These are phyloP conservation scores for Drosophila koepferae DNA, from an alignment of 2,888 invertebrate species.

Conservation along the genomic window DNA sequence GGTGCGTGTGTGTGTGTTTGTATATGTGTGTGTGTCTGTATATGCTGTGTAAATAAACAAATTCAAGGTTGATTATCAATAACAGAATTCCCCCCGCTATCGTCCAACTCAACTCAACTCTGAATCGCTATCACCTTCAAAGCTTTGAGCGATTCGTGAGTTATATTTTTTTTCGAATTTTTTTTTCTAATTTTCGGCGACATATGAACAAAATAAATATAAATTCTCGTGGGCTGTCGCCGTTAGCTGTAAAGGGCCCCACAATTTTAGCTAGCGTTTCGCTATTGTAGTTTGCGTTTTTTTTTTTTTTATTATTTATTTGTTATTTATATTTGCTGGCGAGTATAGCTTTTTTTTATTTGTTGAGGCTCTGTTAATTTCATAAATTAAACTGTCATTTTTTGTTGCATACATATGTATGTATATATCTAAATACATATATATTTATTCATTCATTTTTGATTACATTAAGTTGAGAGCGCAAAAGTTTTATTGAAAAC, in stretches of 20 bases:
- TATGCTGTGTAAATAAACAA: constrained; percentile 55
- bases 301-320: constrained; percentile 54
- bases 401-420: constrained; percentile 12
- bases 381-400: constrained; percentile 70
- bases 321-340: constrained; percentile 54
- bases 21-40: constrained; percentile 16
- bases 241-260: constrained; percentile 65
- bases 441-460: constrained; percentile 25
- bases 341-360: constrained; percentile 12
- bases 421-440: not conserved
- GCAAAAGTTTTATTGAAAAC: constrained; percentile 9
- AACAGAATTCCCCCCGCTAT: constrained; percentile 36
- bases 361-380: constrained; percentile 67
- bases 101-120: constrained; percentile 27
- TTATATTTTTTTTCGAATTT: constrained; percentile 5
- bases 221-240: constrained; percentile 54
- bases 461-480: constrained; percentile 13
- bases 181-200: constrained; percentile 62
- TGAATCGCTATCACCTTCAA: constrained; percentile 56
- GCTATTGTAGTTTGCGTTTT: constrained; percentile 31
- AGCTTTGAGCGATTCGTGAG: constrained; percentile 46
- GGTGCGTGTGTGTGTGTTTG: constrained; percentile 12
- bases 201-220: constrained; percentile 47
- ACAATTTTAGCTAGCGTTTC: constrained; percentile 32
- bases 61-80: constrained; percentile 80